A percentile compares a stretch with the other conserved stretches of the same genome.
Conservation (phyloP, 2,888 invertebrate genomes). For the Automeris io region DNA sequence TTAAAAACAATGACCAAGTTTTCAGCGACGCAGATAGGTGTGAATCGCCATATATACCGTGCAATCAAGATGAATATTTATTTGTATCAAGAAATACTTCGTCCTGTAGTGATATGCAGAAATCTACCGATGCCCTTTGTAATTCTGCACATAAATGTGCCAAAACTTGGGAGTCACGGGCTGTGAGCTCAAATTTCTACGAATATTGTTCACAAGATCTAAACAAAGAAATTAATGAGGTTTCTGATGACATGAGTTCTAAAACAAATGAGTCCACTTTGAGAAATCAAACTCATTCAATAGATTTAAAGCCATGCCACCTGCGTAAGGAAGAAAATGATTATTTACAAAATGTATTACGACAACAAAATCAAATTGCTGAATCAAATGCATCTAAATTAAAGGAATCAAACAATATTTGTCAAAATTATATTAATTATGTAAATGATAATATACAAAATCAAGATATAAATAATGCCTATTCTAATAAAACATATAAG, state of each 20-base stretch:
- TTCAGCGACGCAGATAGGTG: constrained; percentile 26
- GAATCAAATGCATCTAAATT: constrained; percentile 11
- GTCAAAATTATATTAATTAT: not conserved
- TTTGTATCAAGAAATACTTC: constrained; percentile 44
- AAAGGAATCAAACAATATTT: constrained; percentile 20
- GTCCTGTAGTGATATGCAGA: constrained; percentile 33
- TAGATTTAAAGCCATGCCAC: too few relatives aligned
- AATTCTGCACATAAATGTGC: constrained; percentile 26
- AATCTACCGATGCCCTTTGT: constrained; percentile 40
- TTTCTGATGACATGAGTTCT: constrained; percentile 53
- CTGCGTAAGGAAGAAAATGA: not conserved
- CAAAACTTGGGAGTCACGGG: constrained; percentile 42
- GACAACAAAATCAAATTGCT: not conserved
- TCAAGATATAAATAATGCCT: not conserved
- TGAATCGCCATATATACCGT: constrained; percentile 60
- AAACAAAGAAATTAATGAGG: constrained; percentile 33
- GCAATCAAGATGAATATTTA: constrained; percentile 63
- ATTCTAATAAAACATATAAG: constrained; percentile 16
- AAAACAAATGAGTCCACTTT: constrained; percentile 36
- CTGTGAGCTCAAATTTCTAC: not conserved
- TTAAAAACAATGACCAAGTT: constrained; percentile 17
- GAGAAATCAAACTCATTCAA: constrained; percentile 19
- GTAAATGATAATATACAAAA: not conserved
- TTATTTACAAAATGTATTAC: not conserved
- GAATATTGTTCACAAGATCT: not conserved